A percentile compares a stretch with the other conserved stretches of the same genome.
phyloP scores from a whole-genome alignment of 2,888 invertebrate genomes.

The Drosophila yooni region DNA sequence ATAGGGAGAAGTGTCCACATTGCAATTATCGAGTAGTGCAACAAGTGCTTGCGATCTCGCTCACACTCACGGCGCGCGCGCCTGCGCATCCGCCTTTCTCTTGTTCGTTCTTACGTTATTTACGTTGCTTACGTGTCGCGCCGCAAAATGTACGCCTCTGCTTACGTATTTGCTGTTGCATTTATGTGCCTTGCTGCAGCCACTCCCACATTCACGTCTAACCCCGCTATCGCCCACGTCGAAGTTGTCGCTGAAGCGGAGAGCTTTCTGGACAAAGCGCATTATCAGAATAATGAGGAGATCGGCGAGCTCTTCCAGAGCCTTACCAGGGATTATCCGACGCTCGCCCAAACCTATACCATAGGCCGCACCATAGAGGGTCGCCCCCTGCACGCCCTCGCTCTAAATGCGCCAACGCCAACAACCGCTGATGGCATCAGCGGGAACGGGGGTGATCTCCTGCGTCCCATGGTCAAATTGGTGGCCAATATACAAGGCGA shows the following conservation, averaged over 20 bases:
- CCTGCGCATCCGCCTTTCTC: conserved; percentile 53
- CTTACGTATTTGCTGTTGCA: conserved; percentile 32
- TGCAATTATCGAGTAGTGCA: conserved; percentile 38
- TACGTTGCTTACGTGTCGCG: conserved; percentile 60
- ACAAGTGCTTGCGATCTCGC: conserved; percentile 44
- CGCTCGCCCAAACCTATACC: conserved; percentile 89
- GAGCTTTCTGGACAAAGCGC: conserved; percentile 82
- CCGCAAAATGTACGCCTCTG: conserved; percentile 47
- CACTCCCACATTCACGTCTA: conserved; percentile 8
- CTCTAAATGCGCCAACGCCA: conserved; percentile 88
- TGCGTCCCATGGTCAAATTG: conserved; percentile 95
- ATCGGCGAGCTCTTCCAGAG: conserved; percentile 88
- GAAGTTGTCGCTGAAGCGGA: conserved; percentile 65
- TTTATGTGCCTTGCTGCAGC: conserved; percentile 35
- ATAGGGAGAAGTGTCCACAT: conserved; percentile 27
- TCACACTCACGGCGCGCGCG: conserved; percentile 40
- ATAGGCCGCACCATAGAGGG: conserved; percentile 94
- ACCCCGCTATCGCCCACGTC: conserved; percentile 39
- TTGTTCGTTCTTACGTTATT: conserved; percentile 28
- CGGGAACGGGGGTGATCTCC: conserved; percentile 83
- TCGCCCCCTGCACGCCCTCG: conserved; percentile 89
- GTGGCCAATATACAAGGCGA: conserved; percentile 98
- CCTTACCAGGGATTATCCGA: conserved; percentile 88
- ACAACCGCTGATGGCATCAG: conserved; percentile 85
- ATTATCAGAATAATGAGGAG: conserved; percentile 90